Evolutionary conservation across 2,113 vertebrate genomes (phyloP).

Genomic region (Osmerus eperlanus): DNA sequence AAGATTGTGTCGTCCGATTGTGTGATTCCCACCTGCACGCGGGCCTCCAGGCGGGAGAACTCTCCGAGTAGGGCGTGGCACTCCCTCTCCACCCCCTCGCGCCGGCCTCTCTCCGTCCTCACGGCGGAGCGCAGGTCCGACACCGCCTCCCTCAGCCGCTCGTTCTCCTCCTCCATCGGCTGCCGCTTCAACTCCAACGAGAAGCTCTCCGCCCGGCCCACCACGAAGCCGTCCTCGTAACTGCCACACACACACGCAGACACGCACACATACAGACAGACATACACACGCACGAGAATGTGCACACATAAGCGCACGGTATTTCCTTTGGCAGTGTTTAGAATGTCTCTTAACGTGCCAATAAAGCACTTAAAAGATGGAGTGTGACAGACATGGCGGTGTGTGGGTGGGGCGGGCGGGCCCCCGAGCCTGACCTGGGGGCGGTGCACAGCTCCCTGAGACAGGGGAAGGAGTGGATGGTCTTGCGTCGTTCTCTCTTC

Average conservation of each 20-base stretch:
- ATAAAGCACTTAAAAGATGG: no score
- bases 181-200: conserved; percentile 77
- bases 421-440: conserved; percentile 69
- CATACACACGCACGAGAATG: not conserved
- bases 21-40: conserved; percentile 60
- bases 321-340: no score
- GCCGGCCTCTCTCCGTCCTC: conserved; percentile 84
- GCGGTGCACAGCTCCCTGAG: conserved; percentile 90
- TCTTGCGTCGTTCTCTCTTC: conserved; percentile 87
- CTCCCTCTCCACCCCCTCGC: conserved; percentile 86
- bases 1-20: not conserved
- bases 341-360: no score
- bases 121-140: conserved; percentile 82
- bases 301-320: no score
- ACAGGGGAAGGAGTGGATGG: conserved; percentile 94
- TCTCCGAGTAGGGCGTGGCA: conserved; percentile 83
- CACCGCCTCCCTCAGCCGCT: conserved; percentile 84
- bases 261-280: not conserved
- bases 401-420: not conserved
- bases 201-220: conserved; percentile 60
- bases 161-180: conserved; percentile 86
- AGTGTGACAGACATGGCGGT: not conserved
- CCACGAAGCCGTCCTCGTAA: conserved; percentile 61
- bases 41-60: conserved; percentile 85
- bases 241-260: conserved; percentile 10